Evolutionary conservation across 2,113 vertebrate species (phyloP).

Genomic region (Spilogale gracilis): DNA sequence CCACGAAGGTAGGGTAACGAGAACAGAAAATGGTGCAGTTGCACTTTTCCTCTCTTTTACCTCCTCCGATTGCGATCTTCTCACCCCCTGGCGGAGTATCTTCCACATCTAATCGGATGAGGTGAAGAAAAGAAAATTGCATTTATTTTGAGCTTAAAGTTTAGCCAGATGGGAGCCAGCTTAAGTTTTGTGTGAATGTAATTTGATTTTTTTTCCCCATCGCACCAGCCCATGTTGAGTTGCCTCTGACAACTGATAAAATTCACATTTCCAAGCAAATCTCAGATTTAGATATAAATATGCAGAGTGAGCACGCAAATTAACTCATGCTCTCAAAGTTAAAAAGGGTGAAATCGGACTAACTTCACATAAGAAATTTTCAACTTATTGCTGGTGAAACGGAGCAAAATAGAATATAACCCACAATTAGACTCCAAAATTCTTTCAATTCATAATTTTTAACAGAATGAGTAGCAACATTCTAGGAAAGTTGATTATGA

Average conservation of each 20-base stretch:
- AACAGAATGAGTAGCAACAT: conserved; percentile 30
- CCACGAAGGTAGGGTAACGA: not conserved
- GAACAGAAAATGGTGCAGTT: not conserved
- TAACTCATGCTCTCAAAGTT: conserved; percentile 66
- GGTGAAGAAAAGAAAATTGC: conserved; percentile 27
- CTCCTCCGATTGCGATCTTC: not conserved
- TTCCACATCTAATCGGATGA: conserved; percentile 34
- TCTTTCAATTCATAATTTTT: conserved; percentile 51
- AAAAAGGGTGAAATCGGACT: conserved; percentile 55
- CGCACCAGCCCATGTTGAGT: conserved; percentile 60
- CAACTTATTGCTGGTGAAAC: not conserved
- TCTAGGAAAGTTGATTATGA: conserved; percentile 29
- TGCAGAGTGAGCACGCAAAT: conserved; percentile 58
- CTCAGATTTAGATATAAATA: conserved; percentile 75
- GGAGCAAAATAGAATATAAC: conserved; percentile 43
- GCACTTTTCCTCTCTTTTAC: not conserved
- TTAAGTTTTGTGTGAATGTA: conserved; percentile 59
- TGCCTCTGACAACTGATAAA: conserved; percentile 78
- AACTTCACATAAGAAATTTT: conserved; percentile 33
- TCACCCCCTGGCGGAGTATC: not conserved
- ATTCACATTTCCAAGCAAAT: conserved; percentile 72
- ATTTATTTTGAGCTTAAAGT: conserved; percentile 71
- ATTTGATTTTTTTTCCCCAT: conserved; percentile 52
- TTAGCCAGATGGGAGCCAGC: conserved; percentile 67
- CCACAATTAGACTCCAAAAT: conserved; percentile 44